A percentile compares a stretch with the other conserved stretches of the same genome.
Conservation (phyloP, 1,140 invertebrate genomes). For the Aphidius gifuensis region DNA sequence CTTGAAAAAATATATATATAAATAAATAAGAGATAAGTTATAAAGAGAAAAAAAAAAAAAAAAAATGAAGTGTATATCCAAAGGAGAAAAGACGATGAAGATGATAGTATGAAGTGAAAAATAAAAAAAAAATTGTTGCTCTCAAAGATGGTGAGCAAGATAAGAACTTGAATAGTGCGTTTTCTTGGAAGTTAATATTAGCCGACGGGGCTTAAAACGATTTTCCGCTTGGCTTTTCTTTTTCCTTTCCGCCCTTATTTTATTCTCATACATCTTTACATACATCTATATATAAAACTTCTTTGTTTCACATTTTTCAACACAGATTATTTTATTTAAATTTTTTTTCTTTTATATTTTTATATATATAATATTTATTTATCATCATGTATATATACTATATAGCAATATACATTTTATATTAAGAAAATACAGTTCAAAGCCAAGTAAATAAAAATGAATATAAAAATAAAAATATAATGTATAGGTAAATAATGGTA, state of each 20-base stretch:
- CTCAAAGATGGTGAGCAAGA: slow-evolving; percentile 27
- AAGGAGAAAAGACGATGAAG: no score
- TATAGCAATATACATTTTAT: not conserved
- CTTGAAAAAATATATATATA: no score
- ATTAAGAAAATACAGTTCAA: slow-evolving; percentile 7
- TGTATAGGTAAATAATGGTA: not conserved
- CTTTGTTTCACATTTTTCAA: not conserved
- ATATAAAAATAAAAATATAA: not conserved
- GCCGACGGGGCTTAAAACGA: slow-evolving; percentile 41
- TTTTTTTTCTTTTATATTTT: not conserved
- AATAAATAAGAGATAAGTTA: no score
- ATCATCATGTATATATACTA: not conserved
- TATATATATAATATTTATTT: not conserved
- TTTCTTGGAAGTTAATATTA: slow-evolving; percentile 42
- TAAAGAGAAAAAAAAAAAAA: no score
- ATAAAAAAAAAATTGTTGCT: slow-evolving; percentile 11
- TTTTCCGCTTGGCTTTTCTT: slow-evolving; percentile 36
- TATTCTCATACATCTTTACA: not conserved
- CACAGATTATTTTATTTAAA: no score
- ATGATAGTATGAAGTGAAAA: no score
- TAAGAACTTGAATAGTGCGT: slow-evolving; percentile 31
- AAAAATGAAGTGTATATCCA: no score
- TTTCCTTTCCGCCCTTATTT: slow-evolving; percentile 29
- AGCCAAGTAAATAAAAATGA: not conserved
- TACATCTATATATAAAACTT: not conserved